Evolutionary conservation across 30 jellyfish, hydroid and myxozoan species (phyloP).

Genomic region (Nemopilema nomurai): DNA sequence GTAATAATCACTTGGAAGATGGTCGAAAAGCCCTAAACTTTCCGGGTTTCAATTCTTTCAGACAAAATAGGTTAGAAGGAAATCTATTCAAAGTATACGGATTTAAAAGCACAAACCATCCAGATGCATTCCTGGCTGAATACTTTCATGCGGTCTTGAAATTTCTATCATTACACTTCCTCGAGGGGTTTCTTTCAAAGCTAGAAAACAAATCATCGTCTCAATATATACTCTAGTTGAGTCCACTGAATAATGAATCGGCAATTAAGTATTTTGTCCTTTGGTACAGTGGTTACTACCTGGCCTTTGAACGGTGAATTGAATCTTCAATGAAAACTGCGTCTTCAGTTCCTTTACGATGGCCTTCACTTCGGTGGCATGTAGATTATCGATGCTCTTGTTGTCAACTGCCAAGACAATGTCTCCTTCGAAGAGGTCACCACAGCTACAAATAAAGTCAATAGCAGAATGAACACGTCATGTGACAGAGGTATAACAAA

Average conservation of each 20-base stretch:
- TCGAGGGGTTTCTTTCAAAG: conserved; percentile 10
- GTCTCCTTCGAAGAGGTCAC: conserved; percentile 61
- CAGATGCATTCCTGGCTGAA: conserved; percentile 57
- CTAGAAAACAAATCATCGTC: background rate
- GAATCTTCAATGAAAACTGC: conserved; percentile 34
- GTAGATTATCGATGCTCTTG: conserved; percentile 47
- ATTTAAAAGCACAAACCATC: conserved; percentile 35
- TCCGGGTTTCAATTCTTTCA: too few species aligned
- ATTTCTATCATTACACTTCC: conserved; percentile 39
- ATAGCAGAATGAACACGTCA: background rate
- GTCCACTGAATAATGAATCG: background rate
- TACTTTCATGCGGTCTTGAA: conserved; percentile 42
- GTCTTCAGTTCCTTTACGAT: conserved; percentile 10
- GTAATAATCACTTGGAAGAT: too few species aligned
- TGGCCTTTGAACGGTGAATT: conserved; percentile 20
- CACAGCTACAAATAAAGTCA: conserved; percentile 15
- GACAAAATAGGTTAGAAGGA: background rate
- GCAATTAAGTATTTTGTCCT: too few species aligned
- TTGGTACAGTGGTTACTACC: conserved; percentile 10
- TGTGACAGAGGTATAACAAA: too few species aligned
- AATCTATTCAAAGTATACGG: background rate
- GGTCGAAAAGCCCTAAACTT: too few species aligned
- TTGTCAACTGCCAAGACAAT: conserved; percentile 54
- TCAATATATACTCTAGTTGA: background rate
- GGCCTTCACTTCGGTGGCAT: conserved; percentile 44